Conservation (phyloP, 1,140 invertebrate genomes). For the Drosophila kanapiae region DNA sequence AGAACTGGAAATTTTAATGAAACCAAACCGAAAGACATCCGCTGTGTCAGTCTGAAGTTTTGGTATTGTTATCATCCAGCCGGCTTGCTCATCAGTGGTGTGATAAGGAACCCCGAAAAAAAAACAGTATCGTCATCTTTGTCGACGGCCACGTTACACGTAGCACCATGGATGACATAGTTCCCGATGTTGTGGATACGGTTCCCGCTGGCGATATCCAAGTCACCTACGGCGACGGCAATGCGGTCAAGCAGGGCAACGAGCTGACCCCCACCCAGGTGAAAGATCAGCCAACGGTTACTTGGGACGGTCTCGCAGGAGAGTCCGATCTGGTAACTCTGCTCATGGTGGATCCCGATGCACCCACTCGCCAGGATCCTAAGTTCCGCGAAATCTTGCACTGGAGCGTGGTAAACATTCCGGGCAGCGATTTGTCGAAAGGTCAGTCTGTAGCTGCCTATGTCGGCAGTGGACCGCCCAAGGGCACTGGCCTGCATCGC, state of each 20-base stretch:
- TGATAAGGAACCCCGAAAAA: constrained; percentile 47
- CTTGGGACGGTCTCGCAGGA: constrained; percentile 87
- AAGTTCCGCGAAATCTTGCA: constrained; percentile 95
- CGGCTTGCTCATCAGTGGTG: constrained; percentile 46
- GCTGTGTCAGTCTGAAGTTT: constrained; percentile 32
- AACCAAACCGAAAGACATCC: constrained; percentile 30
- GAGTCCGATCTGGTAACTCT: constrained; percentile 89
- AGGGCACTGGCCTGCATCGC: constrained; percentile 93
- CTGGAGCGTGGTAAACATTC: constrained; percentile 97
- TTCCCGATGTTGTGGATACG: constrained; percentile 89
- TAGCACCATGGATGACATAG: constrained; percentile 59
- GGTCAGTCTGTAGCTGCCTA: constrained; percentile 93
- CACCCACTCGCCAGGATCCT: constrained; percentile 92
- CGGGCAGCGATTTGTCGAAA: constrained; percentile 89
- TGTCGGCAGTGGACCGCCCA: constrained; percentile 93
- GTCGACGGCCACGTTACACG: constrained; percentile 22
- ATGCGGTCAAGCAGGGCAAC: constrained; percentile 89
- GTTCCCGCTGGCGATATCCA: constrained; percentile 85
- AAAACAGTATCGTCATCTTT: constrained; percentile 34
- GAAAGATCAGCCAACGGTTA: constrained; percentile 88
- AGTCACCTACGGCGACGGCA: constrained; percentile 87
- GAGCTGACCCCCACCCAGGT: constrained; percentile 91
- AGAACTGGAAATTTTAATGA: constrained; percentile 43
- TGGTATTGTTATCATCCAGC: constrained; percentile 26
- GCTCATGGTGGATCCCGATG: constrained; percentile 95